phyloP scores from a whole-genome alignment of 1,140 invertebrate genomes.

The Chironomus striatipennis region DNA sequence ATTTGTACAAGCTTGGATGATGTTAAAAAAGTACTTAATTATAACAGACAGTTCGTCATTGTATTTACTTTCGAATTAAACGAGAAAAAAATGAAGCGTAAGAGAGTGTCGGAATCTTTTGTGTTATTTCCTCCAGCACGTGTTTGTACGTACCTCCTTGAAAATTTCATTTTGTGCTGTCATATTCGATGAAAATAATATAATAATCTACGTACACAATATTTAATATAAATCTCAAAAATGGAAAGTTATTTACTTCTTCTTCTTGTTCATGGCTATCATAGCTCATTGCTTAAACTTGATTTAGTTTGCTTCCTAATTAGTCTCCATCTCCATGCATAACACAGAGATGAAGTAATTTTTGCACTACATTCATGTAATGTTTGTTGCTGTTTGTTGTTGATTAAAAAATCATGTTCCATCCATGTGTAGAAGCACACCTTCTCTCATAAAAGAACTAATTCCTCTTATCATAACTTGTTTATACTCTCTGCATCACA shows the following conservation, averaged over 20 bases:
- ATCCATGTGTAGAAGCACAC: not conserved
- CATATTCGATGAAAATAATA: not conserved
- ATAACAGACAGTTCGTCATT: not conserved
- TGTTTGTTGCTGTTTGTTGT: not conserved
- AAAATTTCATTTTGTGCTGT: not conserved
- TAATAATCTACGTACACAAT: not conserved
- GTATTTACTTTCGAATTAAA: not conserved
- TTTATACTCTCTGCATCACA: not conserved
- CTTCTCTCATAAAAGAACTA: not conserved
- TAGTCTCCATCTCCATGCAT: not conserved
- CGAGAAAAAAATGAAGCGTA: not conserved
- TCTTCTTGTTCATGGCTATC: not conserved
- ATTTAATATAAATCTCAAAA: not conserved
- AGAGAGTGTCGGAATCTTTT: not conserved
- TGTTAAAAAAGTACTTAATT: not conserved
- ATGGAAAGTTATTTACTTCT: constrained; percentile 7
- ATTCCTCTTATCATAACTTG: constrained; percentile 14
- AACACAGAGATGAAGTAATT: not conserved
- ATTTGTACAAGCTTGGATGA: not conserved
- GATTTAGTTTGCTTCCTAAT: not conserved
- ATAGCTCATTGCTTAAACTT: not conserved
- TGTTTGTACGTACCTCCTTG: not conserved
- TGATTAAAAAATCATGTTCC: not conserved
- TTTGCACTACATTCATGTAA: constrained; percentile 3
- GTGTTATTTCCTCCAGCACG: not conserved